These are phyloP conservation scores for Tauraco erythrolophus DNA, from an alignment of 2,113 vertebrate species.

Conservation along the genomic window DNA sequence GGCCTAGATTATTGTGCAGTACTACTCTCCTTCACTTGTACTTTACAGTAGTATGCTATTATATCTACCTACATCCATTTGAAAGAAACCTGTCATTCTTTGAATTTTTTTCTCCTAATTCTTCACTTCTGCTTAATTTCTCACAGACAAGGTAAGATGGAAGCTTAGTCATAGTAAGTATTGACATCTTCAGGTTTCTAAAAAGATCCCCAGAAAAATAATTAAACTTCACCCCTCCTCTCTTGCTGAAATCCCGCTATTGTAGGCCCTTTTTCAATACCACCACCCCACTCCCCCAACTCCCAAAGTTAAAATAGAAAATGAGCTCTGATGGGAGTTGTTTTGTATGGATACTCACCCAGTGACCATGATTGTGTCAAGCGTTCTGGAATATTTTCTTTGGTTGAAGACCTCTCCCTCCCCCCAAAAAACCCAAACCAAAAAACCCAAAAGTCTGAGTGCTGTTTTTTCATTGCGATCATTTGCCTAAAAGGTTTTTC, in stretches of 20 bases:
- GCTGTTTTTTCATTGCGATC: not conserved
- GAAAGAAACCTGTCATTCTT: not conserved
- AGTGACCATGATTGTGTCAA: not conserved
- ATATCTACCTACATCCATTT: no score
- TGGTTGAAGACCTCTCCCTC: not conserved
- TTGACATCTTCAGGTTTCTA: not conserved
- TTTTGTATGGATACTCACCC: not conserved
- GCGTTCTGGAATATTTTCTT: not conserved
- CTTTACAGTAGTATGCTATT: not conserved
- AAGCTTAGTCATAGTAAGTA: not conserved
- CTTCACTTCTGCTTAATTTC: not conserved
- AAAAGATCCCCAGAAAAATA: not conserved
- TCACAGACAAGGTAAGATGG: not conserved
- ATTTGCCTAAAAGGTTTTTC: not conserved
- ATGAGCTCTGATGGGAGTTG: not conserved
- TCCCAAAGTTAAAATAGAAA: not conserved
- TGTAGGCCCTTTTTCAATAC: not conserved
- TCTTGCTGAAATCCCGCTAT: not conserved
- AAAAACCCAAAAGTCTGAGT: not conserved
- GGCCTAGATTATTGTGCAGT: not conserved
- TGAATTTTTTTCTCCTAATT: not conserved
- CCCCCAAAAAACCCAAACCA: no score
- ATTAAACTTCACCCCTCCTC: not conserved
- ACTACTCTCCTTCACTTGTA: not conserved
- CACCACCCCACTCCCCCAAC: fast-evolving